Conservation (phyloP, 2,113 vertebrate species). For the Mesocricetus auratus region DNA sequence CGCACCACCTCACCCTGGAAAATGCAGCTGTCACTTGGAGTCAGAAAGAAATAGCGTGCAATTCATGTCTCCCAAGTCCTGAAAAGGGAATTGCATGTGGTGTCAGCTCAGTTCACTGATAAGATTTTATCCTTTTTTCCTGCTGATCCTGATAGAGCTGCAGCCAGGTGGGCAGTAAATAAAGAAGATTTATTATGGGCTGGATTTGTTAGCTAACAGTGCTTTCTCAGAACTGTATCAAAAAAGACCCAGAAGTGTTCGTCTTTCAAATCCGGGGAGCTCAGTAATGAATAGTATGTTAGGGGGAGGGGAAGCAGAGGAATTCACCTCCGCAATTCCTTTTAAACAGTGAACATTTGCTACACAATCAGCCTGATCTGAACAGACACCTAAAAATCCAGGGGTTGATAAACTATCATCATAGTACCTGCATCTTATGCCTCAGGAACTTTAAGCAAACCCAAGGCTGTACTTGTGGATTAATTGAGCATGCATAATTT, state of each 20-base stretch:
- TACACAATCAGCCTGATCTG: conserved; percentile 55
- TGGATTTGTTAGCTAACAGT: conserved; percentile 67
- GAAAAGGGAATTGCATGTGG: conserved; percentile 70
- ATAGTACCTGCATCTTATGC: conserved; percentile 46
- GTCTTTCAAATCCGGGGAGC: conserved; percentile 40
- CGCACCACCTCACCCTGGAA: fast-evolving
- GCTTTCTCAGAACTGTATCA: neutral
- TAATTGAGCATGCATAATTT: conserved; percentile 76
- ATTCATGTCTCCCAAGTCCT: conserved; percentile 63
- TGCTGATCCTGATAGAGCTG: conserved; percentile 58
- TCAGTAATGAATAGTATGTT: conserved; percentile 30
- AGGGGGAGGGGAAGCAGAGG: neutral
- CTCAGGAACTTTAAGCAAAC: conserved; percentile 65
- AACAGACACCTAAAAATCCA: conserved; percentile 59
- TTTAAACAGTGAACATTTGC: conserved; percentile 54
- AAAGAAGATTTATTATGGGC: conserved; percentile 74
- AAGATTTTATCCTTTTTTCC: conserved; percentile 79
- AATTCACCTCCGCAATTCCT: conserved; percentile 48
- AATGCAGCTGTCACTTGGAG: conserved; percentile 60
- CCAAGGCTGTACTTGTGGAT: conserved; percentile 63
- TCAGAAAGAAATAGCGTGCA: conserved; percentile 25
- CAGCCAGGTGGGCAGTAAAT: conserved; percentile 78
- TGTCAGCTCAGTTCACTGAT: conserved; percentile 77
- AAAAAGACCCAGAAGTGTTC: neutral
- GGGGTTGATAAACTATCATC: conserved; percentile 65